Percentiles rank a stretch among this genome's conserved stretches.
Evolutionary conservation across 2,797 vertebrate genomes (phyloP).

Genomic region (Crenuchus spilurus): DNA sequence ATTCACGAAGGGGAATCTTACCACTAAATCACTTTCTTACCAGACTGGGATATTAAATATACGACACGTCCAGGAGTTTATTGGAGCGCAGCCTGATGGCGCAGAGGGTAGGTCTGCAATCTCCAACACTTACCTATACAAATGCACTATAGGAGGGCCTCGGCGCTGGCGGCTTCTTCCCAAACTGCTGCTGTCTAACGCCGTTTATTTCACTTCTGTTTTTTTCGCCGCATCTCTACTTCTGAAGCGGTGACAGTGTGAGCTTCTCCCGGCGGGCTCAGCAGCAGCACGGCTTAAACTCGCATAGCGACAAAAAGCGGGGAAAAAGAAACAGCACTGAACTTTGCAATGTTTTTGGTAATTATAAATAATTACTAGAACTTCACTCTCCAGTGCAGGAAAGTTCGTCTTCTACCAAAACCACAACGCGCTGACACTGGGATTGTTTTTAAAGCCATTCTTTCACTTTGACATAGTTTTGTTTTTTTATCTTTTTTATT

Average conservation of each 20-base stretch:
- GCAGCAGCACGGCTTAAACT: constrained; percentile 68
- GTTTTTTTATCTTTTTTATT: background rate
- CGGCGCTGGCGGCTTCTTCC: constrained; percentile 83
- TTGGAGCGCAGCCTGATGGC: constrained; percentile 99
- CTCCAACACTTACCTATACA: constrained; percentile 91
- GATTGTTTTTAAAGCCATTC: constrained; percentile 2
- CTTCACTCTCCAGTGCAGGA: constrained; percentile 13
- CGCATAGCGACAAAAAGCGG: constrained; percentile 75
- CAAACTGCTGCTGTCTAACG: constrained; percentile 76
- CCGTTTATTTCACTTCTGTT: constrained; percentile 67
- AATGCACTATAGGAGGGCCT: constrained; percentile 87
- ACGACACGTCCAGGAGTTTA: constrained; percentile 98
- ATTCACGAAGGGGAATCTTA: constrained; percentile 87
- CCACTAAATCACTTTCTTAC: constrained; percentile 92
- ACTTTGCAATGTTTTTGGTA: constrained; percentile 94
- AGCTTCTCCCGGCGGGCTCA: constrained; percentile 67
- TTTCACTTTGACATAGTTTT: constrained; percentile 30
- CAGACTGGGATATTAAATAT: constrained; percentile 98
- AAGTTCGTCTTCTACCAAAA: constrained; percentile 2
- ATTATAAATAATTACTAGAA: constrained; percentile 69
- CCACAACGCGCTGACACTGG: background rate
- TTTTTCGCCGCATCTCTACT: constrained; percentile 65
- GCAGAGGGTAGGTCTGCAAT: constrained; percentile 99
- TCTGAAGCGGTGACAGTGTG: constrained; percentile 72
- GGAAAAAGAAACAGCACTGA: constrained; percentile 65